Percentiles rank a stretch among this genome's conserved stretches.
phyloP scores from a whole-genome alignment of 2,797 vertebrate genomes.

The Cephalopachus bancanus region DNA sequence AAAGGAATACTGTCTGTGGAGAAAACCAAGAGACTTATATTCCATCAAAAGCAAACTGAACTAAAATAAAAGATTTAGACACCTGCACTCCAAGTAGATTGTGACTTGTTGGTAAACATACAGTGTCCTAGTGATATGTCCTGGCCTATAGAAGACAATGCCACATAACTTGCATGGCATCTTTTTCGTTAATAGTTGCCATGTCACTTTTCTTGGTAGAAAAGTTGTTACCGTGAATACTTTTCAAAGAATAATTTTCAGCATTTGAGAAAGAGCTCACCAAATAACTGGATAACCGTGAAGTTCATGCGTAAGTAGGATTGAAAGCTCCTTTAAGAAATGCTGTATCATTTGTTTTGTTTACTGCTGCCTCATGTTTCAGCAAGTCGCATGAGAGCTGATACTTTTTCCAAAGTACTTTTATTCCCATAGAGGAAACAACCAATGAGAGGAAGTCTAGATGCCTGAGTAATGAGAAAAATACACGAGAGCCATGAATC shows the following conservation, averaged over 20 bases:
- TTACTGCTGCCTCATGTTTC: neutral
- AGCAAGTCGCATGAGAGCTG: constrained; percentile 28
- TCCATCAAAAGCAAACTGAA: constrained; percentile 35
- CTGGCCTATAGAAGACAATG: neutral
- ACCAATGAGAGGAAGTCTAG: neutral
- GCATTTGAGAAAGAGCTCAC: neutral
- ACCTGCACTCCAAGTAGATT: neutral
- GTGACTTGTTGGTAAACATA: neutral
- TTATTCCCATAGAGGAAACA: constrained; percentile 66
- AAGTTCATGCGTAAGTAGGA: neutral
- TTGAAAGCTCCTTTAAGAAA: neutral
- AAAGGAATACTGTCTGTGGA: neutral
- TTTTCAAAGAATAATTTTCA: constrained; percentile 12
- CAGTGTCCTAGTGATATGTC: neutral
- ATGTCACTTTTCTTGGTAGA: neutral
- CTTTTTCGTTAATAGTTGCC: neutral
- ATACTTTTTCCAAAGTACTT: constrained; percentile 30
- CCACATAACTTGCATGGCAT: neutral
- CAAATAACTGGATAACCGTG: neutral
- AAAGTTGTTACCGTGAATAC: constrained; percentile 3
- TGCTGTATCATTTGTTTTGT: neutral
- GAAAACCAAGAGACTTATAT: constrained; percentile 44
- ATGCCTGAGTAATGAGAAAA: constrained; percentile 66
- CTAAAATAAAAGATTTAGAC: constrained; percentile 50
- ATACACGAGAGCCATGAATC: constrained; percentile 33